Percentiles rank a stretch among this genome's conserved stretches.
Conservation (phyloP, 1,140 invertebrate genomes). For the Whitmania pigra region DNA sequence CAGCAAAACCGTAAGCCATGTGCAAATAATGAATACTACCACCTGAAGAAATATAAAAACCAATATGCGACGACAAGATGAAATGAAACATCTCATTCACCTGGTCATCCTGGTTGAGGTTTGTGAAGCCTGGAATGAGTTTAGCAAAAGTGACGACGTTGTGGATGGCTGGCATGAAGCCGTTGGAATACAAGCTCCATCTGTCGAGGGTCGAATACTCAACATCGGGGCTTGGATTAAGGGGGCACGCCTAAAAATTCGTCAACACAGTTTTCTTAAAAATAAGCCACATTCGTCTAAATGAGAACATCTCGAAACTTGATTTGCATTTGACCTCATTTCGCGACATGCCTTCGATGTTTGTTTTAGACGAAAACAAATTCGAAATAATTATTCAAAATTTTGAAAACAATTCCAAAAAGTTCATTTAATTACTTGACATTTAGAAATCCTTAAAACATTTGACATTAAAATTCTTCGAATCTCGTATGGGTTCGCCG, state of each 20-base stretch:
- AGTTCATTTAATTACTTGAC: not conserved
- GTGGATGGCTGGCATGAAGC: constrained; percentile 65
- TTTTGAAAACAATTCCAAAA: not conserved
- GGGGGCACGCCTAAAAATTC: constrained; percentile 70
- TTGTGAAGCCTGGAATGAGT: constrained; percentile 82
- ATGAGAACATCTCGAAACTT: no score
- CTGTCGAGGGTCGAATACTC: constrained; percentile 27
- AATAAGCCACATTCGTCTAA: no score
- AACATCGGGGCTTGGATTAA: constrained; percentile 66
- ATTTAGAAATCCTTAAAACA: not conserved
- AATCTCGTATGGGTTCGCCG: not conserved
- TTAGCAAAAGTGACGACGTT: constrained; percentile 96
- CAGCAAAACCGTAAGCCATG: no score
- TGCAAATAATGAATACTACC: no score
- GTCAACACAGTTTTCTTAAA: no score
- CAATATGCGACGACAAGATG: not conserved
- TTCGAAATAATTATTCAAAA: not conserved
- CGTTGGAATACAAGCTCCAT: constrained; percentile 36
- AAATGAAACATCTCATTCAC: constrained; percentile 53
- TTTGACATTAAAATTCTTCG: not conserved
- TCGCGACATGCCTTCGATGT: no score
- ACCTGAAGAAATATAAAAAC: no score
- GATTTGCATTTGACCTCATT: no score
- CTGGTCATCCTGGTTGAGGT: constrained; percentile 83
- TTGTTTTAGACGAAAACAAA: no score